These are phyloP conservation scores for Bubo bubo DNA, from an alignment of 2,113 vertebrate genomes.

Conservation along the genomic window DNA sequence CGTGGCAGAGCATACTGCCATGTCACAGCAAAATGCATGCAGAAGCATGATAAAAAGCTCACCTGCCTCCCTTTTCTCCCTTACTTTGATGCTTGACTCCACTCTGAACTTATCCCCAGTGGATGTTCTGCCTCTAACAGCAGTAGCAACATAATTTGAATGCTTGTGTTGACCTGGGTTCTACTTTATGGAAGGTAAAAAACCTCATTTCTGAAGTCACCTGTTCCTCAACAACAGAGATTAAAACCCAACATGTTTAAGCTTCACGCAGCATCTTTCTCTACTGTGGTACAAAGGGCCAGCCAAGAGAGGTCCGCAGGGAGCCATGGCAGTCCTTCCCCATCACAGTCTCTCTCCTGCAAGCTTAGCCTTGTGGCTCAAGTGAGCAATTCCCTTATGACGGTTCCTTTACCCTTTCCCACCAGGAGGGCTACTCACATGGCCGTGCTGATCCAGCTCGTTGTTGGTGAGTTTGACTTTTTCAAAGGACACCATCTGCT, in stretches of 20 bases:
- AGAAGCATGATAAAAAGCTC: neutral
- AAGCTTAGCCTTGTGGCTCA: neutral
- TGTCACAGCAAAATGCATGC: neutral
- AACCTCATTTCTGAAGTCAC: neutral
- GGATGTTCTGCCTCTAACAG: neutral
- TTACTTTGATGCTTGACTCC: neutral
- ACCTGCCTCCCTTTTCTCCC: neutral
- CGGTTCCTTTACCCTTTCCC: neutral
- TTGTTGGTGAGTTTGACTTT: conserved; percentile 99
- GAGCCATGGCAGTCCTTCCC: neutral
- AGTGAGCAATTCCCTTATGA: rapidly evolving
- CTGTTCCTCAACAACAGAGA: neutral
- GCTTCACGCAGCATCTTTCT: neutral
- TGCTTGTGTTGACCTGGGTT: neutral
- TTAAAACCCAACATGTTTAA: neutral
- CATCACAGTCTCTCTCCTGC: rapidly evolving
- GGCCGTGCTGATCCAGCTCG: conserved; percentile 96
- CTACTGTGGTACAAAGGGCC: neutral
- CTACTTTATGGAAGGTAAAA: neutral
- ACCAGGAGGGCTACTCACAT: conserved; percentile 78
- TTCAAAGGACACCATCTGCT: conserved; percentile 99
- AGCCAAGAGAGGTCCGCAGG: neutral
- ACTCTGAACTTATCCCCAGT: neutral
- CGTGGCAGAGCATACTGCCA: neutral
- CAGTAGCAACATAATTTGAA: neutral